phyloP scores from a whole-genome alignment of 2,113 vertebrate species.

The Planiliza haematocheilus region DNA sequence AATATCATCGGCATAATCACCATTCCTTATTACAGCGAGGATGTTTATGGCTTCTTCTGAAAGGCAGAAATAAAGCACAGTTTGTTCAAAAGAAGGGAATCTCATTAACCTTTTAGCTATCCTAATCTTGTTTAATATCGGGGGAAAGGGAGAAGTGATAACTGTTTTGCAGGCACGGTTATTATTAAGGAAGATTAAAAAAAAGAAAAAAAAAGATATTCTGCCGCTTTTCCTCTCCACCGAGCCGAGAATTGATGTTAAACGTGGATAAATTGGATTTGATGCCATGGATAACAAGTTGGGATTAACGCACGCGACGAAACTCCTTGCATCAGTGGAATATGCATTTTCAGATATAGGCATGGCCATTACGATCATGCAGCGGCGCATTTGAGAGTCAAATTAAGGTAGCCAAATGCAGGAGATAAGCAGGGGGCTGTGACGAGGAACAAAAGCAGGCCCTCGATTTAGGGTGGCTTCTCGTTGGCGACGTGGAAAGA shows the following conservation, averaged over 20 bases:
- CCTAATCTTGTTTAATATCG: constrained; percentile 72
- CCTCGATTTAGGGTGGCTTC: constrained; percentile 44
- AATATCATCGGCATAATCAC: constrained; percentile 83
- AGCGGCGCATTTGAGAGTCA: constrained; percentile 65
- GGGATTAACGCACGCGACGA: constrained; percentile 64
- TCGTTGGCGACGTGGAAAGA: constrained; percentile 22
- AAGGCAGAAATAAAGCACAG: constrained; percentile 69
- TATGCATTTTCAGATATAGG: constrained; percentile 54
- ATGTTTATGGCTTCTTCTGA: constrained; percentile 77
- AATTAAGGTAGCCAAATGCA: constrained; percentile 68
- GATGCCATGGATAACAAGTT: constrained; percentile 76
- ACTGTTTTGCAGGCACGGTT: constrained; percentile 49
- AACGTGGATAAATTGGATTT: constrained; percentile 77
- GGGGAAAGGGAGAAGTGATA: constrained; percentile 33
- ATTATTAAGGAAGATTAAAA: constrained; percentile 57
- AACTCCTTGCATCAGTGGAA: constrained; percentile 45
- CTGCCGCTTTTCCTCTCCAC: constrained; percentile 70
- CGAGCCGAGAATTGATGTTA: constrained; percentile 72
- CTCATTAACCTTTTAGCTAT: constrained; percentile 77
- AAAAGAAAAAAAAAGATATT: constrained; percentile 54
- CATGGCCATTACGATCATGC: constrained; percentile 33
- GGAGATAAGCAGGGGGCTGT: constrained; percentile 66
- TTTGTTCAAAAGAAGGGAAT: constrained; percentile 69
- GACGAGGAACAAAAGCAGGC: constrained; percentile 55
- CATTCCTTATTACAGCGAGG: constrained; percentile 72